Conservation (phyloP, 2,113 vertebrate genomes). For the Microtus montanus region DNA sequence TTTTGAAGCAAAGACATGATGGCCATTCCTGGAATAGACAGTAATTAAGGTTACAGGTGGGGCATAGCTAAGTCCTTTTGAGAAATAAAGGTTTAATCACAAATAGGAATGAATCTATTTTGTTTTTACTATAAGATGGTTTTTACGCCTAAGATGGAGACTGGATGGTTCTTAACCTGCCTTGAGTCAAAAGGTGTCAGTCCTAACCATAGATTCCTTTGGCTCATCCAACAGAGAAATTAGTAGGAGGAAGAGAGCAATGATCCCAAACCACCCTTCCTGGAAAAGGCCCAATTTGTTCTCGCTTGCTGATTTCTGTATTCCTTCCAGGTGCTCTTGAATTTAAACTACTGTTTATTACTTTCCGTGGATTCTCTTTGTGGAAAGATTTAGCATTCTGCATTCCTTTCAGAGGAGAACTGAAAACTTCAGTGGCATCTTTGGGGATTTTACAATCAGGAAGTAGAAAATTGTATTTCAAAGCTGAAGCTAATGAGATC, state of each 20-base stretch:
- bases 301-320: constrained; percentile 63
- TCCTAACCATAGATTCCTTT: constrained; percentile 55
- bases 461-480: constrained; percentile 70
- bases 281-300: constrained; percentile 69
- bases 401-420: constrained; percentile 62
- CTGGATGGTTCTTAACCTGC: background rate
- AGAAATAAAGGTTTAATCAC: background rate
- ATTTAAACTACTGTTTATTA: constrained; percentile 78
- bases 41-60: background rate
- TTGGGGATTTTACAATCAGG: constrained; percentile 71
- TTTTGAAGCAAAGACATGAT: background rate
- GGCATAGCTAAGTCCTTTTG: background rate
- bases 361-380: constrained; percentile 70
- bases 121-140: background rate
- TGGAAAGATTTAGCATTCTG: constrained; percentile 72
- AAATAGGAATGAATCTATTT: background rate
- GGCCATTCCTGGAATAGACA: background rate
- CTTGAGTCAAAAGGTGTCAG: background rate
- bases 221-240: constrained; percentile 63
- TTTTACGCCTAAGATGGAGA: background rate
- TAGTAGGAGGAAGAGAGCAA: constrained; percentile 16
- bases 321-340: constrained; percentile 57
- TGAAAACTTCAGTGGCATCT: constrained; percentile 67
- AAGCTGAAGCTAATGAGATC: constrained; percentile 68
- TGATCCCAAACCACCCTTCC: constrained; percentile 59